A percentile compares a stretch with the other conserved stretches of the same genome.
These are phyloP conservation scores for Aphidius ervi DNA, from an alignment of 1,140 invertebrate species.

Conservation along the genomic window DNA sequence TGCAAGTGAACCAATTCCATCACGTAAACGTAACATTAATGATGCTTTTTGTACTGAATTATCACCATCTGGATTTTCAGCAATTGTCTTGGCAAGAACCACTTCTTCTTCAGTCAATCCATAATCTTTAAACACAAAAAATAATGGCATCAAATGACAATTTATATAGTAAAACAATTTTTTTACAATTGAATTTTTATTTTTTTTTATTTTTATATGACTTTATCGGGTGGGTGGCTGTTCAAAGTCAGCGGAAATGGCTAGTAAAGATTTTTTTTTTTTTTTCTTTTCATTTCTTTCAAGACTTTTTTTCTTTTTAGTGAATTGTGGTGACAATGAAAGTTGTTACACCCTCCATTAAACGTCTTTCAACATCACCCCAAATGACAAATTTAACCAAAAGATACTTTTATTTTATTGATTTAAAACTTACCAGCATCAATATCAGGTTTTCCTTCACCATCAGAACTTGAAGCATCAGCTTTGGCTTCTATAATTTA, in stretches of 20 bases:
- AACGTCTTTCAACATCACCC: slow-evolving; percentile 21
- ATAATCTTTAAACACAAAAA: slow-evolving; percentile 55
- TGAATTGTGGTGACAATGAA: slow-evolving; percentile 20
- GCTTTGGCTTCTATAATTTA: slow-evolving; percentile 48
- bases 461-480: slow-evolving; percentile 47
- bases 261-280: not conserved
- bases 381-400: slow-evolving; percentile 1
- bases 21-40: slow-evolving; percentile 76
- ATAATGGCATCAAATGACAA: slow-evolving; percentile 6
- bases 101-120: slow-evolving; percentile 87
- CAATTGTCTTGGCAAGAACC: slow-evolving; percentile 72
- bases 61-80: slow-evolving; percentile 70
- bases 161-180: too few species aligned
- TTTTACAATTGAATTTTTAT: not conserved
- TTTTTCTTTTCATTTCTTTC: not conserved
- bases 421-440: slow-evolving; percentile 36
- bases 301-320: too few species aligned
- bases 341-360: slow-evolving; percentile 28
- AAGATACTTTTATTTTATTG: not conserved
- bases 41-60: slow-evolving; percentile 70
- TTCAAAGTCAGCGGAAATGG: slow-evolving; percentile 1
- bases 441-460: slow-evolving; percentile 42
- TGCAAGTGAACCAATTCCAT: slow-evolving; percentile 80
- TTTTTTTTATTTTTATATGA: slow-evolving; percentile 10
- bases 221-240: slow-evolving; percentile 13